A percentile compares a stretch with the other conserved stretches of the same genome.
These are phyloP conservation scores for Drosophila aff. DNA, from an alignment of 1,140 invertebrate genomes.

Conservation along the genomic window DNA sequence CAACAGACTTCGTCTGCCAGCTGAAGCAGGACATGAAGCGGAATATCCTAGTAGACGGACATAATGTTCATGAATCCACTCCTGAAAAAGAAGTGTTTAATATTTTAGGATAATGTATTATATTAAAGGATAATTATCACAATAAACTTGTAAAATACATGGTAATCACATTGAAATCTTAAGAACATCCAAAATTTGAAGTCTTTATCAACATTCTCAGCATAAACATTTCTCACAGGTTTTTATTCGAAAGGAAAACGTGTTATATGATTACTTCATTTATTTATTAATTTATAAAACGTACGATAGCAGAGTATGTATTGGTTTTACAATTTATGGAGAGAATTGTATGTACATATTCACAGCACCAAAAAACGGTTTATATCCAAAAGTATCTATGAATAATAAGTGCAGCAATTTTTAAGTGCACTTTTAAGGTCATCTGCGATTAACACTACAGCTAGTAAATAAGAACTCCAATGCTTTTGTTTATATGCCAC, in stretches of 20 bases:
- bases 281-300: background rate
- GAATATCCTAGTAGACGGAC: slow-evolving; percentile 62
- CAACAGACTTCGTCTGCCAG: slow-evolving; percentile 74
- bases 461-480: background rate
- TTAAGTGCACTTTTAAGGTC: background rate
- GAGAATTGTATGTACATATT: background rate
- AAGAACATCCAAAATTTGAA: background rate
- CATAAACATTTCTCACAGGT: background rate
- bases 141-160: background rate
- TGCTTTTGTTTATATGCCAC: slow-evolving; percentile 1
- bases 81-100: slow-evolving; percentile 19
- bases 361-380: background rate
- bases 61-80: slow-evolving; percentile 58
- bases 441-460: background rate
- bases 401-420: background rate
- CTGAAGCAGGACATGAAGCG: slow-evolving; percentile 73
- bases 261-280: background rate
- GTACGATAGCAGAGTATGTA: background rate
- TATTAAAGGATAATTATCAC: background rate
- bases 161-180: background rate
- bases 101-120: background rate
- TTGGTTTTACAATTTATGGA: background rate
- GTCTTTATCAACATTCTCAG: background rate
- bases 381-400: background rate
- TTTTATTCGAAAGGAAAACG: too few relatives aligned